A percentile compares a stretch with the other conserved stretches of the same genome.
Evolutionary conservation across 2,113 vertebrate genomes (phyloP).

Genomic region (Mungos mungo): DNA sequence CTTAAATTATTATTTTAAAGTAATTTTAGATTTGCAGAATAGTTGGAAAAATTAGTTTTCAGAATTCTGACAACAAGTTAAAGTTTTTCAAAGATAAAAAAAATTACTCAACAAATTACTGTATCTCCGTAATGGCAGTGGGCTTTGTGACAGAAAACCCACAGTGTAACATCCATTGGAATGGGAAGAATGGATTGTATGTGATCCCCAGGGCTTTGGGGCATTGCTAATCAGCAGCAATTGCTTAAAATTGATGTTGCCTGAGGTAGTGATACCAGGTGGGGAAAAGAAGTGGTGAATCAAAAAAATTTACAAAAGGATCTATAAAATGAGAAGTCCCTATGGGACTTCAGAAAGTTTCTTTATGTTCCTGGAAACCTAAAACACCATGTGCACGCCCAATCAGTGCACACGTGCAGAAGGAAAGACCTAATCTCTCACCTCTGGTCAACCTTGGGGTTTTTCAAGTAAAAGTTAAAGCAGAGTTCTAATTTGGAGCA

Average conservation of each 20-base stretch:
- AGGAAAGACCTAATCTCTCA: background rate
- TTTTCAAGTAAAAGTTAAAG: background rate
- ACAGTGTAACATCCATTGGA: background rate
- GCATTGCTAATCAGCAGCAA: background rate
- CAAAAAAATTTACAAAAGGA: background rate
- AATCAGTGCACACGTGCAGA: background rate
- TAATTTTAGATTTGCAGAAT: background rate
- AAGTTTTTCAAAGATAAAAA: background rate
- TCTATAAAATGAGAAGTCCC: background rate
- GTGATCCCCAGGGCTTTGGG: background rate
- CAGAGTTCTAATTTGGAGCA: background rate
- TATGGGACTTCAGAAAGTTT: background rate
- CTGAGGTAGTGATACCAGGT: background rate
- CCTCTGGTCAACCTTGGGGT: background rate
- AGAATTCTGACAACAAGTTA: background rate
- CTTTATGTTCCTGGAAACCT: background rate
- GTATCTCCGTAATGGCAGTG: background rate
- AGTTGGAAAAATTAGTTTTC: background rate
- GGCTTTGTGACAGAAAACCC: background rate
- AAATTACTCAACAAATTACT: background rate
- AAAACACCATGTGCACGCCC: background rate
- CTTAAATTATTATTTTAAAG: conserved; percentile 4
- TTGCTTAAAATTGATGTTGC: background rate
- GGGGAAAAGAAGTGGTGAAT: background rate
- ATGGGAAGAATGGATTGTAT: background rate